These are phyloP conservation scores for Grapholita molesta DNA, from an alignment of 1,140 invertebrate species.

Conservation along the genomic window DNA sequence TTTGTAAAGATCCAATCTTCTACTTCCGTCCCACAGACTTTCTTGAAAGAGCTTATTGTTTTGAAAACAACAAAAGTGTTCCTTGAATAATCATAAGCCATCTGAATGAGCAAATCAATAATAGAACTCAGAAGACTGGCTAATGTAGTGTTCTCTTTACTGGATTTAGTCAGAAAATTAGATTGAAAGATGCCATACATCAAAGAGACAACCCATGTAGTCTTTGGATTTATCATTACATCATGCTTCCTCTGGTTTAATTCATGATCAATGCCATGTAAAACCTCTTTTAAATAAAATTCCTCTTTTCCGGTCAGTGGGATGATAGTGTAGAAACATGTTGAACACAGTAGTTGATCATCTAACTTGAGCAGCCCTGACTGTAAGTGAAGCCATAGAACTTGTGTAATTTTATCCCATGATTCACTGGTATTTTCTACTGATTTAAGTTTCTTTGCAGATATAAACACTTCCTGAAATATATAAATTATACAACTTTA, in stretches of 20 bases:
- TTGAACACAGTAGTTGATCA: slow-evolving; percentile 60
- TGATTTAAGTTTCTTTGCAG: slow-evolving; percentile 30
- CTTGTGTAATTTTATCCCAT: slow-evolving; percentile 38
- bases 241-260: slow-evolving; percentile 24
- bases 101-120: slow-evolving; percentile 45
- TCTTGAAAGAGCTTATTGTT: slow-evolving; percentile 59
- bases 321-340: slow-evolving; percentile 54
- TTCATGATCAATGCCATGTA: slow-evolving; percentile 37
- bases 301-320: slow-evolving; percentile 34
- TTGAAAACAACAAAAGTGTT: slow-evolving; percentile 67
- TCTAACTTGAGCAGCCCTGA: slow-evolving; percentile 47
- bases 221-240: slow-evolving; percentile 19
- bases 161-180: slow-evolving; percentile 43
- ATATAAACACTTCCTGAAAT: slow-evolving; percentile 51
- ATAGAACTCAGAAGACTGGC: slow-evolving; percentile 35
- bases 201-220: slow-evolving; percentile 35
- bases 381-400: slow-evolving; percentile 52
- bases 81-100: slow-evolving; percentile 67
- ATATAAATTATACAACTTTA: background rate
- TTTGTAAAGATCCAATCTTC: slow-evolving; percentile 43
- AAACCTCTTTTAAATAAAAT: slow-evolving; percentile 37
- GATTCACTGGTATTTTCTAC: slow-evolving; percentile 21
- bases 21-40: slow-evolving; percentile 48
- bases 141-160: slow-evolving; percentile 23
- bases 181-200: slow-evolving; percentile 73